A percentile compares a stretch with the other conserved stretches of the same genome.
Evolutionary conservation across 2,797 vertebrate species (phyloP).

Genomic region (Kryptolebias ocellatus): DNA sequence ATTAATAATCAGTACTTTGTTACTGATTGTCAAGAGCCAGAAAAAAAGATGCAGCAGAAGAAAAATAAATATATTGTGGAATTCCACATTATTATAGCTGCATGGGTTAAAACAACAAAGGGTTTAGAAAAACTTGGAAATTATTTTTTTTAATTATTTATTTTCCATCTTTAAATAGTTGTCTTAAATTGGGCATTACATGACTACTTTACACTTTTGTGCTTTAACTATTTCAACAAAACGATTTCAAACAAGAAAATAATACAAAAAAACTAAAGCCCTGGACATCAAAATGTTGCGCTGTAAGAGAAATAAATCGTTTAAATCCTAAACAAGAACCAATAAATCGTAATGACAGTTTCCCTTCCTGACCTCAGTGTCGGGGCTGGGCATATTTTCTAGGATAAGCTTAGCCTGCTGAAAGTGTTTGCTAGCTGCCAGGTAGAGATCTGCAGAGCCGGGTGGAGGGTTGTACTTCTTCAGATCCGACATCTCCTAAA

Average conservation of each 20-base stretch:
- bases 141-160: no score
- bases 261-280: neutral
- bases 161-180: no score
- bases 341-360: neutral
- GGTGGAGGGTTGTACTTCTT: conserved; percentile 98
- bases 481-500: conserved; percentile 97
- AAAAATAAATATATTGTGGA: no score
- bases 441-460: conserved; percentile 94
- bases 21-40: conserved; percentile 2
- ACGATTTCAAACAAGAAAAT: neutral
- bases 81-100: no score
- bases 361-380: conserved; percentile 88
- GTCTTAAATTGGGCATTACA: no score
- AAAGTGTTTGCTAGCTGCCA: conserved; percentile 98
- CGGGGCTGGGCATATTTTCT: conserved; percentile 93
- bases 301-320: neutral
- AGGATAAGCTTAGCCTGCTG: conserved; percentile 98
- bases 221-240: neutral
- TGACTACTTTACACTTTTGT: neutral
- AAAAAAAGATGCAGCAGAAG: neutral
- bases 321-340: no score
- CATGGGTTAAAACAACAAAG: no score
- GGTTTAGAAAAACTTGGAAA: no score
- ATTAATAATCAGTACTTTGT: conserved; percentile 18
- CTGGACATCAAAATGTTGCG: neutral